Evolutionary conservation across 2,113 vertebrate species (phyloP).

Genomic region (Tamias sibiricus): DNA sequence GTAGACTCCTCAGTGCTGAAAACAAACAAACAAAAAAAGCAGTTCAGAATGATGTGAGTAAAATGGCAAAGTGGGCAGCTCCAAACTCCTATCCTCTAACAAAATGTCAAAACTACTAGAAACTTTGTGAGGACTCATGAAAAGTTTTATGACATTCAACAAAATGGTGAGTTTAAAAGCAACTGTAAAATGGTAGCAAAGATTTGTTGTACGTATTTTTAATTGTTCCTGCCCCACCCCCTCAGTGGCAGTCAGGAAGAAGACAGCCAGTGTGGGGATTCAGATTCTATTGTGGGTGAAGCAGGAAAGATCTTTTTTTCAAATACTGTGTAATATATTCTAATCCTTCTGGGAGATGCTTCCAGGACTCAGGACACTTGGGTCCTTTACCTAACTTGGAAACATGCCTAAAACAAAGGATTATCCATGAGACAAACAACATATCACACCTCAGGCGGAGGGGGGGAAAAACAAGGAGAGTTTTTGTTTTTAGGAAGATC

Average conservation of each 20-base stretch:
- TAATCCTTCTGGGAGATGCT: neutral
- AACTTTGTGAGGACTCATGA: no score
- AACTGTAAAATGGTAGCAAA: neutral
- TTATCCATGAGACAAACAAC: neutral
- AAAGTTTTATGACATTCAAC: neutral
- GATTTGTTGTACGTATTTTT: neutral
- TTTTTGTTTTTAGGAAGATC: neutral
- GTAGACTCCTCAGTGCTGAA: no score
- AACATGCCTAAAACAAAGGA: neutral
- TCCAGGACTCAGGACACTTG: neutral
- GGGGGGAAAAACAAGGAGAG: neutral
- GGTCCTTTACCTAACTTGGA: neutral
- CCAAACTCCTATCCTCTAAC: neutral
- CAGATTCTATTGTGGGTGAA: no score
- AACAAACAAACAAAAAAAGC: no score
- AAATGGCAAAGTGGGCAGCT: neutral
- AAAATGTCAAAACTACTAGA: neutral
- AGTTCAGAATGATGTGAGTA: neutral
- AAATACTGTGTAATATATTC: neutral
- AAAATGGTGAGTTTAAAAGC: neutral
- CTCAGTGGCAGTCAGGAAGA: neutral
- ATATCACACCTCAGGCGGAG: neutral
- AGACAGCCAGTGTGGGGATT: neutral
- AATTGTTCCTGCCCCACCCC: neutral
- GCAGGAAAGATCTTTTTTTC: neutral